Evolutionary conservation across 2,113 vertebrate species (phyloP), one percentile per base, ranked within the genome.

Genomic region (Hyaena hyaena): DNA sequence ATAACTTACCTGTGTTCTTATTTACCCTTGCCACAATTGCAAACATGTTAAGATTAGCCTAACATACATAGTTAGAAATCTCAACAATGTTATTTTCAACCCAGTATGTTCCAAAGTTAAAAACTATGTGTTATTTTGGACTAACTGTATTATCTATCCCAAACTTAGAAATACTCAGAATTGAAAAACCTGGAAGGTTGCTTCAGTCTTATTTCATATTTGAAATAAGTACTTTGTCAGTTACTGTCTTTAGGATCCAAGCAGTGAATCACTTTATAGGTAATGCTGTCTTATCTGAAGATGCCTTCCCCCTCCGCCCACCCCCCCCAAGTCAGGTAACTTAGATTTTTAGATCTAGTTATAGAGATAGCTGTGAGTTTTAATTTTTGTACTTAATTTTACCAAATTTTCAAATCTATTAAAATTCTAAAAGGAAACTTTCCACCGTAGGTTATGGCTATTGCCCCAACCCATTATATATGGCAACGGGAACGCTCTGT

Each of bases 371-470:
- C 4, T 97, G 81, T 90, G 17, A 43, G 69, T 98, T 96, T 71
- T 48, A 97, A 88, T 61, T 35, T 2, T 90, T 94, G 23, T 11
- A 35, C 45, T 96, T 76, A 82, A 80, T 71, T 94, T 96, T 90
- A 96, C 28, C 94, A 65, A 88, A 80, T 89, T 92, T 91, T 53
- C 69, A 96, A 91, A 45, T 85, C 14, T 95, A 84, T 9, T 96
- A 92, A 96, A 93, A 96, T 94, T 97, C 82, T 97, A 94, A 93
- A 97, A 96, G 76, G 97, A 96, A 83, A 4, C 33, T 97, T 96
- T 97, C 65, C 77, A 53, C 69, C 82, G 0, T 9, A 99, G 99
- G 99, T 99, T 97, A 99, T 99, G 99, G 99, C 99, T 95, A 99
- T 99, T 11, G 99, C 99, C 94, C 99, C 99, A 71, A 98, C 99